A percentile compares a stretch with the other conserved stretches of the same genome.
Conservation (phyloP, 2,797 vertebrate species). For the Hippocampus kuda region DNA sequence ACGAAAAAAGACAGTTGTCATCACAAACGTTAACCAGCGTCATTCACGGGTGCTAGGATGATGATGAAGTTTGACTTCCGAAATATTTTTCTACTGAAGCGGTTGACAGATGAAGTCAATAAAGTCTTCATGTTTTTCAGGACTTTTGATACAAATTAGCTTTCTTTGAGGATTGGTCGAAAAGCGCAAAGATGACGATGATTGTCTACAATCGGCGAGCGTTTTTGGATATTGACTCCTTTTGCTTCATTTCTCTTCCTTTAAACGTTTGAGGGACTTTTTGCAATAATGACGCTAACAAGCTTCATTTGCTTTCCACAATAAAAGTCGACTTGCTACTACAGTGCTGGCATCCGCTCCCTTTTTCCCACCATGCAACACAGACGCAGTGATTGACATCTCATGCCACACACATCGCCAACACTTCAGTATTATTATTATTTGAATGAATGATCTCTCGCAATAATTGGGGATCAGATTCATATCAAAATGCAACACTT, state of each 20-base stretch:
- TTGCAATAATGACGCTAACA: not conserved
- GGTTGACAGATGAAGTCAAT: not conserved
- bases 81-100: not conserved
- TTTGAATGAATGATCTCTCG: too few relatives aligned
- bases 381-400: not conserved
- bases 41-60: not conserved
- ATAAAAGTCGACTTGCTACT: slow-evolving; percentile 1
- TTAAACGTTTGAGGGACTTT: not conserved
- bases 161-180: not conserved
- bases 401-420: not conserved
- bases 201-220: too few relatives aligned
- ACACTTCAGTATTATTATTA: not conserved
- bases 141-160: not conserved
- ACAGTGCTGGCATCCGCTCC: not conserved
- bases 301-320: not conserved
- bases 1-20: not conserved
- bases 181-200: not conserved
- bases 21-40: not conserved
- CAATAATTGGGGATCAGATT: too few relatives aligned
- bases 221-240: not conserved
- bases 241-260: not conserved
- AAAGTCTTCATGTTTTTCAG: not conserved
- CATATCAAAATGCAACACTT: too few relatives aligned
- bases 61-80: not conserved
- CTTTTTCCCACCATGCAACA: not conserved